These are phyloP conservation scores for Contarinia nasturtii DNA, from an alignment of 1,140 invertebrate genomes.

Conservation along the genomic window DNA sequence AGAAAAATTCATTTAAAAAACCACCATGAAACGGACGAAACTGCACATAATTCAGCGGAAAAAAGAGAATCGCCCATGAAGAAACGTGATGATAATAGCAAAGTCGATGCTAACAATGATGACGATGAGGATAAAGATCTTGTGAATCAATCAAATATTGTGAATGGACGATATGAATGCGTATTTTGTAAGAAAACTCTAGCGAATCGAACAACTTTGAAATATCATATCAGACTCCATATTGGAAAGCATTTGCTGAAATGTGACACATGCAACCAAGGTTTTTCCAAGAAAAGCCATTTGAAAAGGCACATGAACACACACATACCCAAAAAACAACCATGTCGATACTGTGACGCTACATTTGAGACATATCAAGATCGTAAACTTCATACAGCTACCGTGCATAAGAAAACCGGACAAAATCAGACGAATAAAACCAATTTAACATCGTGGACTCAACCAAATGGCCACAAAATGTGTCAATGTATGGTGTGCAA, in stretches of 20 bases:
- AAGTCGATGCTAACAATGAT: not conserved
- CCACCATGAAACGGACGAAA: not conserved
- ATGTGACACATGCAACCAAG: slow-evolving; percentile 1
- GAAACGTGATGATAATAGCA: not conserved
- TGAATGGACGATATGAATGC: not conserved
- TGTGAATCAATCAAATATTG: not conserved
- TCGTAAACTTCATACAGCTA: not conserved
- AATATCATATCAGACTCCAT: slow-evolving; percentile 1
- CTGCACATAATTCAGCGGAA: not conserved
- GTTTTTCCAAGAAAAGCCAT: not conserved
- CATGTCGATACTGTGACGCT: slow-evolving; percentile 2
- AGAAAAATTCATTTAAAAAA: not conserved
- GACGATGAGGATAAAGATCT: not conserved
- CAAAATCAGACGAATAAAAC: not conserved
- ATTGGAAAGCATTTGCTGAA: not conserved
- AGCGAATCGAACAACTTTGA: not conserved
- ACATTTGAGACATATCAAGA: not conserved
- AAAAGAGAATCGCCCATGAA: not conserved
- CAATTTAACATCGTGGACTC: not conserved
- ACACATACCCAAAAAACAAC: not conserved
- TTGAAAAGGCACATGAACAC: not conserved
- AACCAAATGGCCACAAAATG: not conserved
- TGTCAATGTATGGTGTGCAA: not conserved
- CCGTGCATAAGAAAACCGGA: not conserved
- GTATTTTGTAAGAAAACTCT: slow-evolving; percentile 1